Conservation (phyloP, 2,797 vertebrate genomes). For the Myotis vivesi region DNA sequence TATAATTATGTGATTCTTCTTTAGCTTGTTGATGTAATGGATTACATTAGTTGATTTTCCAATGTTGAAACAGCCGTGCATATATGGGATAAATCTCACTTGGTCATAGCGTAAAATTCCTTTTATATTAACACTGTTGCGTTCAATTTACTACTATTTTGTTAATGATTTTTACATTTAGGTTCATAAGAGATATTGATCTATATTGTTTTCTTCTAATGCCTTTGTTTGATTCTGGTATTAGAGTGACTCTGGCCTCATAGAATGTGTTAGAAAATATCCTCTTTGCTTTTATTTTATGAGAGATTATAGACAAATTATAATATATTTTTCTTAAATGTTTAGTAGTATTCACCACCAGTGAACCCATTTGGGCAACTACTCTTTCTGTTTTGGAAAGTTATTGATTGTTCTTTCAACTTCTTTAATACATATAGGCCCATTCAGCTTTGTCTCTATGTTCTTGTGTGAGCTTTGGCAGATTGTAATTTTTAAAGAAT, state of each 20-base stretch:
- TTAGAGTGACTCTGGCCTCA: neutral
- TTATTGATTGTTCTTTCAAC: neutral
- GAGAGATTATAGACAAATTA: neutral
- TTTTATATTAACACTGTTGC: neutral
- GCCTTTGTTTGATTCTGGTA: neutral
- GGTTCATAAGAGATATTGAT: neutral
- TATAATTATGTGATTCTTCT: neutral
- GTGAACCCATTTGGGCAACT: neutral
- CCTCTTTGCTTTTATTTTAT: neutral
- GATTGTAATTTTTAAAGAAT: neutral
- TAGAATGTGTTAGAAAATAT: neutral
- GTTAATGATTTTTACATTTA: neutral
- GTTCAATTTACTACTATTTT: neutral
- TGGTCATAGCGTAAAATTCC: neutral
- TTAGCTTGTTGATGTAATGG: neutral
- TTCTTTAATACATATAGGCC: neutral
- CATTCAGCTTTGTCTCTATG: neutral
- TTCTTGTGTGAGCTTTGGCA: neutral
- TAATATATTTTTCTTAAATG: neutral
- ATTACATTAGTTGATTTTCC: neutral
- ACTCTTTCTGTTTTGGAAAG: neutral
- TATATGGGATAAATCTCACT: neutral
- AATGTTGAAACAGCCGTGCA: neutral
- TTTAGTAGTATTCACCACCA: neutral
- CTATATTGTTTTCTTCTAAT: neutral